Evolutionary conservation across 2,888 invertebrate genomes (phyloP).

Genomic region (Nymphalis polychloros): DNA sequence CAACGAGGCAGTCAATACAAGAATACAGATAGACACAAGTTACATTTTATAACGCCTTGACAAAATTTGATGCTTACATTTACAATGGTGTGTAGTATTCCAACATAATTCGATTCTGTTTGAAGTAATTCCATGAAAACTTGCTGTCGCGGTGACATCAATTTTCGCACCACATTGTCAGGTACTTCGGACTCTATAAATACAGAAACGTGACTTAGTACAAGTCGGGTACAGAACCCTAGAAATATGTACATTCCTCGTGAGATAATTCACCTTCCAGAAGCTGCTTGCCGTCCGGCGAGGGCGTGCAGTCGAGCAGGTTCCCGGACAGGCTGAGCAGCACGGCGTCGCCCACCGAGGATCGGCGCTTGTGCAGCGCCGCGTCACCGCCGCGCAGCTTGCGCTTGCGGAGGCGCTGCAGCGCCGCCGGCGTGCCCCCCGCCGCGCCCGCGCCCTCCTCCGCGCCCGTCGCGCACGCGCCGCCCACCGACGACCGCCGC

Average conservation of each 20-base stretch:
- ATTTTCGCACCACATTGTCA: slow-evolving; percentile 85
- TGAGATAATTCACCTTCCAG: slow-evolving; percentile 61
- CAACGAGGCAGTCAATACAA: too few species aligned
- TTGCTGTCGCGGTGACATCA: slow-evolving; percentile 88
- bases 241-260: neutral
- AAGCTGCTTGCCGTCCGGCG: slow-evolving; percentile 86
- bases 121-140: slow-evolving; percentile 95
- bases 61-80: slow-evolving; percentile 81
- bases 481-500: slow-evolving; percentile 73
- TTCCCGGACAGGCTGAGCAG: slow-evolving; percentile 92
- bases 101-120: slow-evolving; percentile 98
- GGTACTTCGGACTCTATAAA: slow-evolving; percentile 78
- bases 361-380: slow-evolving; percentile 88
- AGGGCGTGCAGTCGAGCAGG: slow-evolving; percentile 93
- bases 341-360: slow-evolving; percentile 92
- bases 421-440: slow-evolving; percentile 63
- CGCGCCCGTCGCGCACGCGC: slow-evolving; percentile 45
- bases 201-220: neutral
- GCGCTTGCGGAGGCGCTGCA: slow-evolving; percentile 87
- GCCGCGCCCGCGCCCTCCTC: slow-evolving; percentile 47
- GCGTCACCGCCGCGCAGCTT: slow-evolving; percentile 84
- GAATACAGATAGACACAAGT: neutral
- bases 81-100: slow-evolving; percentile 95
- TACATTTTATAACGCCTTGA: too few species aligned
- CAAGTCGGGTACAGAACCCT: too few species aligned